Base-by-base conservation (phyloP, 2,113 vertebrate species). In the Rhagologus leucostigma region DNA sequence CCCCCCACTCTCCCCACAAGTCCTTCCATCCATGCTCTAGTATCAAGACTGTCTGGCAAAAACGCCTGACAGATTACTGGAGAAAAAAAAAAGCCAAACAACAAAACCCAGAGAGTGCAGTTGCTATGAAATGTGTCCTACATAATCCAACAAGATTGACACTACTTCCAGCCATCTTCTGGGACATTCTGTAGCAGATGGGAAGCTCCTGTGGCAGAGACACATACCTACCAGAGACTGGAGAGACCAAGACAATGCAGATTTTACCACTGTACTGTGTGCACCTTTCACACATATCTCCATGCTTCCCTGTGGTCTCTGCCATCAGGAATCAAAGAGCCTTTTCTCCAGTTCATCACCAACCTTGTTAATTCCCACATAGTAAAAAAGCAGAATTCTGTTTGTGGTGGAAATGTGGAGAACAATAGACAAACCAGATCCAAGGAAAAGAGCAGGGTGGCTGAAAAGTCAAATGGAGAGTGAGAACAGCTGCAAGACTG, bases 1-100 rank as follows among this genome's bases (percentile, higher is more conserved):
- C 3, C 5, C 8, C 3, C 12, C 0, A 0, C 12, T 74, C 21
- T 86, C 16, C 19, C 11, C 10, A 39, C 19, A 81, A 6, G 10
- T 81, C 16, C 27, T 74, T 69, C 52, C 15, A 49, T 24, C 32
- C 37, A 12, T 23, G 27, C 37, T 41, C 59, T 35, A 10, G 6
- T n/a, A 73, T 55, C 63, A 89, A 77, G 59, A 69, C 17, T 24
- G 11, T 42, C 27, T 69, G 33, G 46, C 7, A 71, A 84, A 92
- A 95, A 39, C 1, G 1, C 9, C 39, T 86, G 37, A 49, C 14
- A 47, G 17, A 41, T 35, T 17, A 77, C 17, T 50, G 5, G 7
- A 62, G 26, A 26, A 7, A 6, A 3, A 47, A 50, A 27, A 64
- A 57, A 33, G 5, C 4, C 8, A 30, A 73, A 32, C 6, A 10